phyloP scores from a whole-genome alignment of 1,140 invertebrate species.

The Cryptotermes secundus region DNA sequence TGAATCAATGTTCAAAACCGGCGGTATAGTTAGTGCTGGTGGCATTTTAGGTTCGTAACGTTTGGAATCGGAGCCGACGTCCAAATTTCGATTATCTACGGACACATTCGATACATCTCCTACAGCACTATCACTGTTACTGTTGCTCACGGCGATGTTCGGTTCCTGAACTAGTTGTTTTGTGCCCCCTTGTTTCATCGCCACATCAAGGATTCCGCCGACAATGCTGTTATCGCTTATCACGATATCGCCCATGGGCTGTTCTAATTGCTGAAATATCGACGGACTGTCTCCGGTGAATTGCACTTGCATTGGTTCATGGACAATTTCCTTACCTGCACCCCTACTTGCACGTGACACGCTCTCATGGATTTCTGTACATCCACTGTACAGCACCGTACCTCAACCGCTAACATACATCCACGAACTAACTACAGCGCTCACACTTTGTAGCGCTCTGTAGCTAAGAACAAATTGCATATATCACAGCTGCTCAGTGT shows the following conservation, averaged over 20 bases:
- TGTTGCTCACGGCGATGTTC: constrained; percentile 36
- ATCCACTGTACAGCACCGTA: no score
- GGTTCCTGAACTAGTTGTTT: constrained; percentile 40
- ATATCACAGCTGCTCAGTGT: background rate
- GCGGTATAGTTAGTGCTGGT: constrained; percentile 44
- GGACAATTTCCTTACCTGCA: constrained; percentile 39
- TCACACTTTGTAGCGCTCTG: no score
- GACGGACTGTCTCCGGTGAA: background rate
- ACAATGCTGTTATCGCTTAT: background rate
- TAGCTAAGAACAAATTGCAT: no score
- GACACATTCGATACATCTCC: constrained; percentile 33
- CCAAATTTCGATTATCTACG: constrained; percentile 36
- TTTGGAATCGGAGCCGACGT: constrained; percentile 30
- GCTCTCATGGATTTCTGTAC: background rate
- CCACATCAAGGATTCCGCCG: constrained; percentile 36
- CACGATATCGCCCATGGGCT: constrained; percentile 22
- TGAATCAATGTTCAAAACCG: constrained; percentile 55
- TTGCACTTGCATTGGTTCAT: constrained; percentile 24
- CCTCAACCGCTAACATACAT: no score
- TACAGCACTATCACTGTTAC: background rate
- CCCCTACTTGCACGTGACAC: constrained; percentile 19
- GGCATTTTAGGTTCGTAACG: constrained; percentile 43
- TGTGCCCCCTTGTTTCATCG: constrained; percentile 39
- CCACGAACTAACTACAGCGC: no score
- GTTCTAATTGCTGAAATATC: background rate